Conservation (phyloP, 2,113 vertebrate genomes). For the Daboia siamensis region DNA sequence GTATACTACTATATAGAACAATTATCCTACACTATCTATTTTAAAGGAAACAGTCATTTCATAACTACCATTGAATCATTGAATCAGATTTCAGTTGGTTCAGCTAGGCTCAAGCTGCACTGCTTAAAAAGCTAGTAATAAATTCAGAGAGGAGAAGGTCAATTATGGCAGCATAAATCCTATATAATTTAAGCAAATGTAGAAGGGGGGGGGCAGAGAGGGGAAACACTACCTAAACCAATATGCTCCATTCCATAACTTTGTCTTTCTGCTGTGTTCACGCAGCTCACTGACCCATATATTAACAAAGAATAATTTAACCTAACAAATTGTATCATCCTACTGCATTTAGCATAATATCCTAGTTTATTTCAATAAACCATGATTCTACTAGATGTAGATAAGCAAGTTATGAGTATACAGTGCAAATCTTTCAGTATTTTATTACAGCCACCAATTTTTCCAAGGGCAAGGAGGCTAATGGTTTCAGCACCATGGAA, state of each 20-base stretch:
- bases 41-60: neutral
- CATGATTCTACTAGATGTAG: neutral
- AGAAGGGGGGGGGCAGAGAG: neutral
- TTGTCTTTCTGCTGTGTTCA: neutral
- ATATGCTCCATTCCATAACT: neutral
- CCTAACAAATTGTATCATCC: neutral
- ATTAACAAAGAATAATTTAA: neutral
- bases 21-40: neutral
- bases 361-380: neutral
- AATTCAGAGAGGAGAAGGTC: neutral
- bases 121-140: neutral
- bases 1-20: neutral
- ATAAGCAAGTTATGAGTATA: neutral
- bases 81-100: neutral
- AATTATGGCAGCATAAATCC: neutral
- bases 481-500: neutral
- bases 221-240: neutral
- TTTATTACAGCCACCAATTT: neutral
- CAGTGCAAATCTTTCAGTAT: neutral
- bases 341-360: neutral
- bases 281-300: neutral
- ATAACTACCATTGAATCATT: neutral
- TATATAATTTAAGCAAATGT: neutral
- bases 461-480: neutral
- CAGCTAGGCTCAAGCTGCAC: neutral